Percentiles rank a stretch among this genome's conserved stretches.
Conservation (phyloP, 2,797 vertebrate species). For the Momotus momota region DNA sequence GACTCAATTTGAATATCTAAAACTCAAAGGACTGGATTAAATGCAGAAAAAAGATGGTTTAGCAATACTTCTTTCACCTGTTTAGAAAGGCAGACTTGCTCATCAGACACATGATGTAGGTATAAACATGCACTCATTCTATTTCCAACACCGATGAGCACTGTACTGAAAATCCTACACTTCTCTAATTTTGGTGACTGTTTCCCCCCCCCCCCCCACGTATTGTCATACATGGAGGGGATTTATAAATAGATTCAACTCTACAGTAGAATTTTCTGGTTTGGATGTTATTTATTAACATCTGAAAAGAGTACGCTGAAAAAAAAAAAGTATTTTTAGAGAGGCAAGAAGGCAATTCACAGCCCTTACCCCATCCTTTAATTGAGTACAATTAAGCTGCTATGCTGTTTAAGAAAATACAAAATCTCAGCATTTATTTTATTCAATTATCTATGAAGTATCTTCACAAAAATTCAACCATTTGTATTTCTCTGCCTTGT, state of each 20-base stretch:
- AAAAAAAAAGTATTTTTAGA: background rate
- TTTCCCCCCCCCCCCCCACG: background rate
- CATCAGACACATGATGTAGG: background rate
- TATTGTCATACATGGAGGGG: background rate
- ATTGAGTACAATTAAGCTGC: background rate
- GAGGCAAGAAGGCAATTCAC: background rate
- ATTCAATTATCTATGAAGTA: conserved; percentile 46
- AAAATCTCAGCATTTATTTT: conserved; percentile 42
- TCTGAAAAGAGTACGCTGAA: background rate
- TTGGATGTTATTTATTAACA: conserved; percentile 23
- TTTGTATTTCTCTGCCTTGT: conserved; percentile 16
- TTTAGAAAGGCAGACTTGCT: background rate
- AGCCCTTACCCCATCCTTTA: background rate
- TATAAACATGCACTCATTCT: background rate
- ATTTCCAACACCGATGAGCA: background rate
- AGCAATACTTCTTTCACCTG: background rate
- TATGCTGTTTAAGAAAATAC: background rate
- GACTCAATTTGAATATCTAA: background rate
- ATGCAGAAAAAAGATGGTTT: background rate
- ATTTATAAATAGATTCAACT: background rate
- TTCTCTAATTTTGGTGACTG: background rate
- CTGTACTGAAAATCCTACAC: background rate
- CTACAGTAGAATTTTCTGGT: background rate
- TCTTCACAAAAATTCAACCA: conserved; percentile 22
- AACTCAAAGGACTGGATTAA: conserved; percentile 4